These are phyloP conservation scores for Scopus umbretta DNA, from an alignment of 2,113 vertebrate species.

Conservation along the genomic window DNA sequence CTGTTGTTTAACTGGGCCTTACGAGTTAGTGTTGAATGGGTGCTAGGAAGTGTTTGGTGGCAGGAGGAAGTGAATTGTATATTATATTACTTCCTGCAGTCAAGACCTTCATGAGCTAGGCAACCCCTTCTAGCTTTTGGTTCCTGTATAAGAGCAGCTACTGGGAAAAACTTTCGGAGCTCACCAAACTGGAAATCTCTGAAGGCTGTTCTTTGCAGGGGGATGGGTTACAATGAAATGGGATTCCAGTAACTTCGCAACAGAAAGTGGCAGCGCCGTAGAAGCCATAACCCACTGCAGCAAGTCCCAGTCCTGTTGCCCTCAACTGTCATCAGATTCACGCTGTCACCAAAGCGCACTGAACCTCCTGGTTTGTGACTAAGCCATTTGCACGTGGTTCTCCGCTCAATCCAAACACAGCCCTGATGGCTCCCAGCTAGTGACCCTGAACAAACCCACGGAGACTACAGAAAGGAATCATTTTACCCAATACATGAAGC, in stretches of 20 bases:
- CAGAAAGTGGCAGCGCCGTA: background rate
- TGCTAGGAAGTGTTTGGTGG: background rate
- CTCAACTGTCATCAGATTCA: background rate
- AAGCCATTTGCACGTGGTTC: background rate
- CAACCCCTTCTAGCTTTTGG: background rate
- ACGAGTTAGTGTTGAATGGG: background rate
- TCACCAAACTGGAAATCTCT: background rate
- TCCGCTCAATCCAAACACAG: background rate
- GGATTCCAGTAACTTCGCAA: background rate
- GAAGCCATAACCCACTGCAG: background rate
- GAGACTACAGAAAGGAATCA: background rate
- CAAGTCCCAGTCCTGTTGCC: background rate
- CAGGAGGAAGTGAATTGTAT: background rate
- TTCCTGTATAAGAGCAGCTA: background rate
- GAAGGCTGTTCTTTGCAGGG: background rate
- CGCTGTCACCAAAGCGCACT: background rate
- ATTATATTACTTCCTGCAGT: background rate
- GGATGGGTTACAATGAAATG: background rate
- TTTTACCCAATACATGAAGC: background rate
- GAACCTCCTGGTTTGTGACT: background rate
- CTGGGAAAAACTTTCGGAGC: background rate
- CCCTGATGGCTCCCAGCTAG: background rate
- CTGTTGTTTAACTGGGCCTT: background rate
- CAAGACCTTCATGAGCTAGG: background rate
- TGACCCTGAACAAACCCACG: background rate